Percentiles rank a stretch among this genome's conserved stretches.
Conservation (phyloP, 2,113 vertebrate genomes). For the Vulpes ferrilata region DNA sequence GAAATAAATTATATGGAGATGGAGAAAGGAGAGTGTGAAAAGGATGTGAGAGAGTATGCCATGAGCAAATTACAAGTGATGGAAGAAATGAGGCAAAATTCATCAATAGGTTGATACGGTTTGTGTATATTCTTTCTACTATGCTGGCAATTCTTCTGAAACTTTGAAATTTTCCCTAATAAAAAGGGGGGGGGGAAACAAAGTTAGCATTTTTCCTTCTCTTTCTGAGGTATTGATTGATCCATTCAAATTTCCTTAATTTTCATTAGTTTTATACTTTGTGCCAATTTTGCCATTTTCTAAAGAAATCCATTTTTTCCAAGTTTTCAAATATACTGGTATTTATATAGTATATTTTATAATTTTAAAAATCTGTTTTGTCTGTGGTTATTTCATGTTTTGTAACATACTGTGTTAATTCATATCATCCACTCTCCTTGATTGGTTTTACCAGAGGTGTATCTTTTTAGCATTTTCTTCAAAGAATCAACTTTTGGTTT, state of each 20-base stretch:
- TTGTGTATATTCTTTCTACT: neutral
- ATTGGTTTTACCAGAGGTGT: neutral
- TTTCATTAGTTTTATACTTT: neutral
- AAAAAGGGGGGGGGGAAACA: neutral
- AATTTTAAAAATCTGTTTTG: neutral
- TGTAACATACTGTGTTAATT: slow-evolving; percentile 49
- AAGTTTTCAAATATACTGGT: slow-evolving; percentile 13
- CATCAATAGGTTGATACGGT: neutral
- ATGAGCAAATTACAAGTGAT: neutral
- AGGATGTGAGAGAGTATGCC: neutral
- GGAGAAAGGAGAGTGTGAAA: neutral
- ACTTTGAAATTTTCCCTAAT: slow-evolving; percentile 44
- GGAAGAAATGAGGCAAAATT: neutral
- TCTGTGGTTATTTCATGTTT: neutral
- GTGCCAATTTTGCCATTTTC: neutral
- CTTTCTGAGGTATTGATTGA: neutral
- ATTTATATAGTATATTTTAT: slow-evolving; percentile 45
- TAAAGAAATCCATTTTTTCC: neutral
- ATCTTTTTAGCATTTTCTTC: slow-evolving; percentile 32
- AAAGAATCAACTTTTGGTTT: slow-evolving; percentile 8
- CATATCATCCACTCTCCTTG: neutral
- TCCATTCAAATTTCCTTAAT: neutral
- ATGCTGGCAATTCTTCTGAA: neutral
- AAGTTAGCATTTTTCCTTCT: neutral
- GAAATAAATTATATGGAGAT: neutral